These are phyloP conservation scores for Julus scanicus DNA, from an alignment of 2,888 invertebrate species.

Conservation along the genomic window DNA sequence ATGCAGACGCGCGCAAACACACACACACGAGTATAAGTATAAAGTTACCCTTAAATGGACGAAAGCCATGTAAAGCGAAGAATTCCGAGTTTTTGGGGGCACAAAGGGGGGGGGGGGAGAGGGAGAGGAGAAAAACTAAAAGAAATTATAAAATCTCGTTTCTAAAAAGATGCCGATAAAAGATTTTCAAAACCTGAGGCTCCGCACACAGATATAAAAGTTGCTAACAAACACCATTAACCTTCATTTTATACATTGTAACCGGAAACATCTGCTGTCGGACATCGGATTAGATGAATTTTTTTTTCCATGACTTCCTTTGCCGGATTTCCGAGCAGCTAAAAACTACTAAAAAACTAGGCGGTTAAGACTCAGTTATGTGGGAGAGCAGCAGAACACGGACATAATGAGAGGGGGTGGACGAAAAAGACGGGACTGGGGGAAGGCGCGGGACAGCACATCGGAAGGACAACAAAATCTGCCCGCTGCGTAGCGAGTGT, in stretches of 20 bases:
- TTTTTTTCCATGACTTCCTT: not conserved
- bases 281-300: not conserved
- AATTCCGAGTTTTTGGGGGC: not conserved
- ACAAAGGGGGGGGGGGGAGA: not conserved
- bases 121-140: not conserved
- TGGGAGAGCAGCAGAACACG: not conserved
- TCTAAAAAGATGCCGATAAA: constrained; percentile 31
- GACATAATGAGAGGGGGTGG: not conserved
- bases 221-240: constrained; percentile 33
- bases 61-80: constrained; percentile 26
- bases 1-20: constrained; percentile 20
- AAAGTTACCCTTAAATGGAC: constrained; percentile 28
- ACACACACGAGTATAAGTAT: constrained; percentile 22
- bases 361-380: not conserved
- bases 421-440: not conserved
- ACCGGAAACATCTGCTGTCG: not conserved
- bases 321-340: not conserved
- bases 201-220: constrained; percentile 33
- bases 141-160: not conserved
- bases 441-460: not conserved
- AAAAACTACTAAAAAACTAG: constrained; percentile 27
- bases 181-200: constrained; percentile 31
- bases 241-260: constrained; percentile 33
- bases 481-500: constrained; percentile 24
- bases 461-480: not conserved